phyloP scores from a whole-genome alignment of 2,888 invertebrate genomes.

The Amiota minor region DNA sequence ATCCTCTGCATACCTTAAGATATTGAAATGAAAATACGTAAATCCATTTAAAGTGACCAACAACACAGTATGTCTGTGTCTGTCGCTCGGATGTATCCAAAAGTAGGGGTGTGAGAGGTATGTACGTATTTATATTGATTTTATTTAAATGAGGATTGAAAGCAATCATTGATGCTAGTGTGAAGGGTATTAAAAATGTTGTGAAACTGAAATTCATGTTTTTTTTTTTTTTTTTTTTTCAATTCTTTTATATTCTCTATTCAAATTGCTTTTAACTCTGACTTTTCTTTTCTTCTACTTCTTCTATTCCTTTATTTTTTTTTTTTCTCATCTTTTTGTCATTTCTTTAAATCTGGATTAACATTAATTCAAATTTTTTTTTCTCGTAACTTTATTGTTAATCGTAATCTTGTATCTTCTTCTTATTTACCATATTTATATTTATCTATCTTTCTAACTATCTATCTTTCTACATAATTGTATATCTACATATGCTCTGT shows the following conservation, averaged over 20 bases:
- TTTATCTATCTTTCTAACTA: slow-evolving; percentile 44
- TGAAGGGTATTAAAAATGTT: too few species aligned
- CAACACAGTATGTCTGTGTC: too few species aligned
- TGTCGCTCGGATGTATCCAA: too few species aligned
- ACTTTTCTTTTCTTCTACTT: slow-evolving; percentile 22
- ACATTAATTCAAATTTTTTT: slow-evolving; percentile 38
- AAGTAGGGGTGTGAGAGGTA: too few species aligned
- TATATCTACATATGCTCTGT: slow-evolving; percentile 50
- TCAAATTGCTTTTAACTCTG: not conserved
- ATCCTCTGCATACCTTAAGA: too few species aligned
- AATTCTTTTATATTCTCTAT: slow-evolving; percentile 9
- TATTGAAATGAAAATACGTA: too few species aligned
- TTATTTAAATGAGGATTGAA: too few species aligned
- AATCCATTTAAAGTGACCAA: too few species aligned
- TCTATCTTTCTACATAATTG: slow-evolving; percentile 30
- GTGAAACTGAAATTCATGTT: too few species aligned
- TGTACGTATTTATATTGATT: too few species aligned
- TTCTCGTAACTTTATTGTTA: slow-evolving; percentile 31
- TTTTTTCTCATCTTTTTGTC: slow-evolving; percentile 42
- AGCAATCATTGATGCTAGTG: too few species aligned
- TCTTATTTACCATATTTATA: not conserved
- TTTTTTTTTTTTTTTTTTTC: not conserved
- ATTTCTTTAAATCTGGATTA: slow-evolving; percentile 20
- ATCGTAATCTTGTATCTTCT: too few species aligned
- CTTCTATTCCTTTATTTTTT: slow-evolving; percentile 6